Conservation (phyloP, 2,113 vertebrate genomes). For the Henicopernis longicauda region DNA sequence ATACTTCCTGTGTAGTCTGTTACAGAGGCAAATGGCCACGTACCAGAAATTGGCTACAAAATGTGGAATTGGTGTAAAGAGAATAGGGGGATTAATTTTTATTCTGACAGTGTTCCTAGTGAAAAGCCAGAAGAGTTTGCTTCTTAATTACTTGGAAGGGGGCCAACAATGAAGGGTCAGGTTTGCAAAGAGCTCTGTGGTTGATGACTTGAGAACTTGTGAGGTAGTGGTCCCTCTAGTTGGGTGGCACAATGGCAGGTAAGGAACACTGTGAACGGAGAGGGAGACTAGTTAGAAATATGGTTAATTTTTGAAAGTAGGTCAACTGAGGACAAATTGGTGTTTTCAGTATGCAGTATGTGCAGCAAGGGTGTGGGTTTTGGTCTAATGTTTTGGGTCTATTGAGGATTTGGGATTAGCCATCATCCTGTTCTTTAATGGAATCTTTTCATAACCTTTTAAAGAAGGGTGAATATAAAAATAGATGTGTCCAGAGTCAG, state of each 20-base stretch:
- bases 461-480: neutral
- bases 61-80: neutral
- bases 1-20: accelerated
- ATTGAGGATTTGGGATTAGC: neutral
- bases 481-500: neutral
- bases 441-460: neutral
- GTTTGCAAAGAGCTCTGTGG: neutral
- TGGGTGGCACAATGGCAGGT: neutral
- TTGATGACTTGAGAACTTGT: no score
- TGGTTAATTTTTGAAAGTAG: neutral
- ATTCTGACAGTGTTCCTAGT: neutral
- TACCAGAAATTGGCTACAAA: neutral
- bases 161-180: neutral
- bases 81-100: neutral
- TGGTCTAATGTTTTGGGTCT: neutral
- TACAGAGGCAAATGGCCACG: accelerated
- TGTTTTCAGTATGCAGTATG: no score
- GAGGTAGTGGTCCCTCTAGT: accelerated
- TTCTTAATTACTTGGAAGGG: neutral
- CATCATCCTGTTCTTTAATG: neutral
- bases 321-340: neutral
- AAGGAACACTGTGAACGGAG: neutral
- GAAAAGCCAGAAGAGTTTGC: neutral
- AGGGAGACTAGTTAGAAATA: no score
- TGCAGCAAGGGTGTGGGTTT: neutral